Conservation (phyloP, 1,140 invertebrate genomes). For the Camponotus pennsylvanicus region DNA sequence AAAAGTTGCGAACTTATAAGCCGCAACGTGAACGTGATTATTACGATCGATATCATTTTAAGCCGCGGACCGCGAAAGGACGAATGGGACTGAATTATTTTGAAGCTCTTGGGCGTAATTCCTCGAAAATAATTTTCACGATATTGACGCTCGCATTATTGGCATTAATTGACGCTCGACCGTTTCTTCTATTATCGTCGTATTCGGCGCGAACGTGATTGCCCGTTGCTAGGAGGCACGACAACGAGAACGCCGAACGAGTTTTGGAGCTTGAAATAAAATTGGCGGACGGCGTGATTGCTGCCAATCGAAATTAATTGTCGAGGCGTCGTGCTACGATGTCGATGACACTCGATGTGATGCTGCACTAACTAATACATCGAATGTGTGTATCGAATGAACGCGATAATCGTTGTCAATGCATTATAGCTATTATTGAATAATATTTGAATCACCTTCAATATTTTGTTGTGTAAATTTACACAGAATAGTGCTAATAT, state of each 20-base stretch:
- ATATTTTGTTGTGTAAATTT: slow-evolving; percentile 6
- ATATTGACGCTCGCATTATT: slow-evolving; percentile 51
- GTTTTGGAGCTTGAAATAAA: slow-evolving; percentile 66
- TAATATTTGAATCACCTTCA: not conserved
- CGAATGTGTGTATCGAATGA: not conserved
- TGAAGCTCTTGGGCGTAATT: slow-evolving; percentile 1
- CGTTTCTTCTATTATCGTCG: slow-evolving; percentile 60
- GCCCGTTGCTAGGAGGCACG: slow-evolving; percentile 3
- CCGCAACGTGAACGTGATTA: slow-evolving; percentile 53
- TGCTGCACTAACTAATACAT: slow-evolving; percentile 22
- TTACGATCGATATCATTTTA: not conserved
- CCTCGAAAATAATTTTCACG: slow-evolving; percentile 46
- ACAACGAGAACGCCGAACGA: slow-evolving; percentile 25
- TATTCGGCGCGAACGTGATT: slow-evolving; percentile 15
- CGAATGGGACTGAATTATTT: slow-evolving; percentile 2
- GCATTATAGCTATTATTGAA: not conserved
- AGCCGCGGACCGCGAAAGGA: not conserved
- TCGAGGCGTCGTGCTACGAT: slow-evolving; percentile 4
- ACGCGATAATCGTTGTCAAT: not conserved
- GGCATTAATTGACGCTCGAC: slow-evolving; percentile 60
- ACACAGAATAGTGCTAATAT: not conserved
- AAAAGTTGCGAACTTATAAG: slow-evolving; percentile 26
- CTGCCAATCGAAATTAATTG: slow-evolving; percentile 51
- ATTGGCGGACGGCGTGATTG: slow-evolving; percentile 46
- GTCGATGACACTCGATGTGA: slow-evolving; percentile 35